A percentile compares a stretch with the other conserved stretches of the same genome.
phyloP scores from a whole-genome alignment of 30 jellyfish, hydroid and myxozoan genomes.

The Cassiopea andromeda region DNA sequence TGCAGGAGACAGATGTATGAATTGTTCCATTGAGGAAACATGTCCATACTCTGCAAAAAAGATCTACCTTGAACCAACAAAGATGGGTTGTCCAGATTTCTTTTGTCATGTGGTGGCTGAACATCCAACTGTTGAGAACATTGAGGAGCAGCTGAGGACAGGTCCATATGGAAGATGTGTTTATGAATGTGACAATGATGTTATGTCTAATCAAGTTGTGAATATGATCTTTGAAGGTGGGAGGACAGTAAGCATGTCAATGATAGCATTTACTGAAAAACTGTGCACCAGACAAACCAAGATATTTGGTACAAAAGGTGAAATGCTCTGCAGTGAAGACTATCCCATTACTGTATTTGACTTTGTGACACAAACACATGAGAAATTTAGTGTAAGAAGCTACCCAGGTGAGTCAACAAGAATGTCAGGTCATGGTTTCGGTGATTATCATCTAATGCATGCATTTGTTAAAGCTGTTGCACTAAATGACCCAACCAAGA shows the following conservation, averaged over 20 bases:
- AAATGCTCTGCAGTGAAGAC: constrained; percentile 74
- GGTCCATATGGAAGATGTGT: constrained; percentile 97
- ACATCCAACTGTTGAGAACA: constrained; percentile 59
- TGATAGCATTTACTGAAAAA: constrained; percentile 92
- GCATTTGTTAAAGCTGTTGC: constrained; percentile 93
- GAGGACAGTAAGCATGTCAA: constrained; percentile 65
- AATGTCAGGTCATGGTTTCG: constrained; percentile 92
- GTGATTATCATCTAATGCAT: constrained; percentile 85
- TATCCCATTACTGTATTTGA: constrained; percentile 50
- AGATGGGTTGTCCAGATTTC: constrained; percentile 55
- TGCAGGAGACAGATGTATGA: constrained; percentile 78
- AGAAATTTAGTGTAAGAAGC: constrained; percentile 2
- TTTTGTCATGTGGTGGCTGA: constrained; percentile 71
- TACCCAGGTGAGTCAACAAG: constrained; percentile 68
- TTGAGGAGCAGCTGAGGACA: constrained; percentile 60
- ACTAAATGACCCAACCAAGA: constrained; percentile 48
- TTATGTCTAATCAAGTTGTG: constrained; percentile 83
- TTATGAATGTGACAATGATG: constrained; percentile 94
- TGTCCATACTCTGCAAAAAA: constrained; percentile 95
- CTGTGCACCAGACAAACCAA: constrained; percentile 73
- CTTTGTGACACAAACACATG: constrained; percentile 40
- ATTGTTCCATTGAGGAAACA: constrained; percentile 69
- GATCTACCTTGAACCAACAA: constrained; percentile 69
- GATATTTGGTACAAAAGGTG: constrained; percentile 85
- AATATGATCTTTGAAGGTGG: constrained; percentile 91